These are phyloP conservation scores for Scortum barcoo DNA, from an alignment of 2,113 vertebrate species.

Conservation along the genomic window DNA sequence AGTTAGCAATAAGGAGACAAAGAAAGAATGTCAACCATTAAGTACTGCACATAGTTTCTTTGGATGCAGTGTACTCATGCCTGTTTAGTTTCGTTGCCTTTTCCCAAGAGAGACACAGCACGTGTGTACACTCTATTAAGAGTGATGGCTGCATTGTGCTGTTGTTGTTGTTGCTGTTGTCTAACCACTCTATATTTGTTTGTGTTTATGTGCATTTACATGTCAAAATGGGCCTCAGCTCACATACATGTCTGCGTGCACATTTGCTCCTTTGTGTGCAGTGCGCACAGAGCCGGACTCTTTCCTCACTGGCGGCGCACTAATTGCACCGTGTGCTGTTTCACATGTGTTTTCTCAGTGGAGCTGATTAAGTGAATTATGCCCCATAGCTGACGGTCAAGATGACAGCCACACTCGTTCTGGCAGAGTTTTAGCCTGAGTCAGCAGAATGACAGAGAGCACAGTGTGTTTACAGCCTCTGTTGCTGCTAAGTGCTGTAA, in stretches of 20 bases:
- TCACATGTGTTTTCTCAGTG: conserved; percentile 63
- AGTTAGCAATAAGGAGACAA: neutral
- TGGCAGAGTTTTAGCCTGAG: conserved; percentile 41
- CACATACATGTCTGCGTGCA: conserved; percentile 4
- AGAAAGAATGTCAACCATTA: conserved; percentile 7
- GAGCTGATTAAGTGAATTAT: conserved; percentile 64
- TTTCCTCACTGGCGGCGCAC: neutral
- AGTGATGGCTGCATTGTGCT: neutral
- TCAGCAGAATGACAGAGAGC: conserved; percentile 60
- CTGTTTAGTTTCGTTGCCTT: neutral
- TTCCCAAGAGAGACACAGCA: neutral
- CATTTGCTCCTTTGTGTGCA: conserved; percentile 1
- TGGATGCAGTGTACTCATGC: neutral
- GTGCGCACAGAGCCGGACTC: neutral
- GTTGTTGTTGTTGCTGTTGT: conserved; percentile 18
- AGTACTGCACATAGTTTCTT: neutral
- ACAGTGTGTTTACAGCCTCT: conserved; percentile 54
- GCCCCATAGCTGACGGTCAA: conserved; percentile 52
- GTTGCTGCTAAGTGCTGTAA: conserved; percentile 57
- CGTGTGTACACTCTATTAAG: neutral
- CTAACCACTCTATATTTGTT: neutral
- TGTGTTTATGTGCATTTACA: conserved; percentile 7
- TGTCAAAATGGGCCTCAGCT: neutral
- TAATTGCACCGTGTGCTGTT: conserved; percentile 48
- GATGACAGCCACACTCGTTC: conserved; percentile 53